These are phyloP conservation scores for Chlorospingus flavigularis DNA, from an alignment of 2,797 vertebrate genomes.

Conservation along the genomic window DNA sequence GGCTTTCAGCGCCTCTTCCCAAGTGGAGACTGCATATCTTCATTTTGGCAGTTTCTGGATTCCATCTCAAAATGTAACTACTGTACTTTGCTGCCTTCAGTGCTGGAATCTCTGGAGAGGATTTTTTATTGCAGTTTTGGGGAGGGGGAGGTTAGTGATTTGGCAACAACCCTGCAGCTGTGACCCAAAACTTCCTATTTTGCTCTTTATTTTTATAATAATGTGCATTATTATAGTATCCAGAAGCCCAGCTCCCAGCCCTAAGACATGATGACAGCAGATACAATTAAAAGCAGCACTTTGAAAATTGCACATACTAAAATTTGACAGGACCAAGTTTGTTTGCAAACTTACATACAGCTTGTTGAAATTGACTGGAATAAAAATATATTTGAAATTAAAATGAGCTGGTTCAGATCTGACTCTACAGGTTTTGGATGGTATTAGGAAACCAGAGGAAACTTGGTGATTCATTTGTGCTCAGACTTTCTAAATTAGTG, in stretches of 20 bases:
- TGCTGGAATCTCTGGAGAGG: conserved; percentile 46
- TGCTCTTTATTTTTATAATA: conserved; percentile 13
- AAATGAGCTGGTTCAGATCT: background rate
- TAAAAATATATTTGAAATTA: background rate
- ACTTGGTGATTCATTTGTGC: background rate
- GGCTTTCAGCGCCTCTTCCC: conserved; percentile 59
- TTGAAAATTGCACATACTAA: conserved; percentile 11
- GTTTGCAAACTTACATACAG: background rate
- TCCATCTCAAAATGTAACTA: conserved; percentile 58
- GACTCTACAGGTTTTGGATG: background rate
- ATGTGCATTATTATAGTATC: background rate
- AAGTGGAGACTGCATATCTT: conserved; percentile 61
- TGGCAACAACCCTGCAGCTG: conserved; percentile 36
- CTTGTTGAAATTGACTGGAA: background rate
- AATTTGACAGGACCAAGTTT: conserved; percentile 12
- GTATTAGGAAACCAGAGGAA: background rate
- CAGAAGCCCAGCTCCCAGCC: conserved; percentile 15
- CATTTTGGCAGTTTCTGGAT: conserved; percentile 62
- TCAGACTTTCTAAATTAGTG: conserved; percentile 12
- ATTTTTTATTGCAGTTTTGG: conserved; percentile 48
- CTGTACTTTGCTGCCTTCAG: conserved; percentile 51
- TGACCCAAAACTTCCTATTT: conserved; percentile 49
- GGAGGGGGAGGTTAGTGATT: conserved; percentile 9
- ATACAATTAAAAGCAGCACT: conserved; percentile 39
- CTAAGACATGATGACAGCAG: conserved; percentile 21